Evolutionary conservation across 30 jellyfish, hydroid and myxozoan genomes (phyloP).

Genomic region (Chironex yamaguchii): DNA sequence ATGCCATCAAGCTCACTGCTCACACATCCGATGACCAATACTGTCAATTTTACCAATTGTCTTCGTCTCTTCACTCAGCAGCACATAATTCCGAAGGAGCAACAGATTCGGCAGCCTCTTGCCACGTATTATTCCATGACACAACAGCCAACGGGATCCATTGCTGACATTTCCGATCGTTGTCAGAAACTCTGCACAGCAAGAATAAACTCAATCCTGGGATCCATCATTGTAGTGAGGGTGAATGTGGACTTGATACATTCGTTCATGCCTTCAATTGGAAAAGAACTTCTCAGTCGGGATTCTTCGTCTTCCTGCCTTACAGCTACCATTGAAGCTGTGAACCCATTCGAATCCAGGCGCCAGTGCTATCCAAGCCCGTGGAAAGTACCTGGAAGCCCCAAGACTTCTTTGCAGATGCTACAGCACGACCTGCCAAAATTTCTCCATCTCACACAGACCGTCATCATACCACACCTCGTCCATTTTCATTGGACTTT

Average conservation of each 20-base stretch:
- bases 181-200: conserved; percentile 16
- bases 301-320: conserved; percentile 3
- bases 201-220: conserved; percentile 20
- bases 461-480: too few species aligned
- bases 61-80: neutral
- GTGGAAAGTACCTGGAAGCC: too few species aligned
- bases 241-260: conserved; percentile 9
- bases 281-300: conserved; percentile 13
- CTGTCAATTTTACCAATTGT: too few species aligned
- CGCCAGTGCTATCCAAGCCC: too few species aligned
- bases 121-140: neutral
- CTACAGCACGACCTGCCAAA: too few species aligned
- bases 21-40: too few species aligned
- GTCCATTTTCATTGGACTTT: too few species aligned
- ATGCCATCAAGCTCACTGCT: too few species aligned
- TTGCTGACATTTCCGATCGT: neutral
- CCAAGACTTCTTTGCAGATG: too few species aligned
- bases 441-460: too few species aligned
- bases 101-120: neutral
- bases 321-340: conserved; percentile 25
- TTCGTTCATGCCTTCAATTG: conserved; percentile 16
- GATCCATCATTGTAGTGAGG: conserved; percentile 7
- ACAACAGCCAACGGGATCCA: conserved; percentile 3
- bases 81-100: neutral
- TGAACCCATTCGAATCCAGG: conserved; percentile 32